A percentile compares a stretch with the other conserved stretches of the same genome.
Evolutionary conservation across 2,113 vertebrate genomes (phyloP).

Genomic region (Tachycineta bicolor): DNA sequence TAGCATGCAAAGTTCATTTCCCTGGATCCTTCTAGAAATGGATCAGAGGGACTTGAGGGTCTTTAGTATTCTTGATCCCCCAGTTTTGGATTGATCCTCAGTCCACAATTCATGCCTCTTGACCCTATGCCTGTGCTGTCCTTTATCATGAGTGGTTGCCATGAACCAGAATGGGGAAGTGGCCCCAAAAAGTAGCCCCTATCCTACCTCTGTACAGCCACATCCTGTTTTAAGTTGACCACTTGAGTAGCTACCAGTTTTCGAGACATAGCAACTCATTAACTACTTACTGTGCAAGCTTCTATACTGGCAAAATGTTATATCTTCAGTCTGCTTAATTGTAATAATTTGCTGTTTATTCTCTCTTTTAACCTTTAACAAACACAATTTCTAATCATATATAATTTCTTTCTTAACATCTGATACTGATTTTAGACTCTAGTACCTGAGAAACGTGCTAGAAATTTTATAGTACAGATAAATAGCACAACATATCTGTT

Average conservation of each 20-base stretch:
- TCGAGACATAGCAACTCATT: not conserved
- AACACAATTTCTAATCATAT: not conserved
- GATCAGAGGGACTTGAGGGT: not conserved
- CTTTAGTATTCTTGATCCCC: not conserved
- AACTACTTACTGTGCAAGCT: no score
- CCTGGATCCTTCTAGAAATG: not conserved
- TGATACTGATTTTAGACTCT: not conserved
- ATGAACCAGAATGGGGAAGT: not conserved
- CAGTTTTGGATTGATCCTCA: not conserved
- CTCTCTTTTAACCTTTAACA: not conserved
- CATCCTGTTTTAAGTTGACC: not conserved
- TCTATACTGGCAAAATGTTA: not conserved
- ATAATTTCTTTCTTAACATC: not conserved
- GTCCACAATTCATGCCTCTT: not conserved
- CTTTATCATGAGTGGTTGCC: not conserved
- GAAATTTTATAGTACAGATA: not conserved
- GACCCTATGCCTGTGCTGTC: rapidly evolving
- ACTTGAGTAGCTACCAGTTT: not conserved
- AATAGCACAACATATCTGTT: not conserved
- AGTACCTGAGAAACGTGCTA: not conserved
- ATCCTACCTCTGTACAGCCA: not conserved
- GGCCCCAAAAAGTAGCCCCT: not conserved
- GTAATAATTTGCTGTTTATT: not conserved
- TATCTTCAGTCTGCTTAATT: not conserved
- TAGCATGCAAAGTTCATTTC: not conserved